phyloP scores from a whole-genome alignment of 2,888 invertebrate species.

The Lottia scabra region DNA sequence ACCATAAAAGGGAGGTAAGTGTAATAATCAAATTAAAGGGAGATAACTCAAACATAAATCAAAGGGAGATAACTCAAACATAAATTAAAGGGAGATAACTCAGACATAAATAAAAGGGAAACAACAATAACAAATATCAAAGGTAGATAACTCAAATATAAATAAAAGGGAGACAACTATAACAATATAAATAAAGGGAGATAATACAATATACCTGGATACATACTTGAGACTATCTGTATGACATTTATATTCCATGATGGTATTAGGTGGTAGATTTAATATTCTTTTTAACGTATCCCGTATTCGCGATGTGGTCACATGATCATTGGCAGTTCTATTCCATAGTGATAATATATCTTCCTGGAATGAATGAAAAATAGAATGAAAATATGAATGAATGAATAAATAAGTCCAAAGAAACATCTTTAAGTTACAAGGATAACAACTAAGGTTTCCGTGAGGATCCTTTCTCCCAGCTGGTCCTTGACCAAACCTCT shows the following conservation, averaged over 20 bases:
- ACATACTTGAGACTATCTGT: constrained; percentile 80
- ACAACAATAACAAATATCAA: not conserved
- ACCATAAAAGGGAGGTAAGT: too few species aligned
- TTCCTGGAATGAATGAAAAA: constrained; percentile 75
- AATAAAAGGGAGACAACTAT: too few species aligned
- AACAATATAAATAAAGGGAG: too few species aligned
- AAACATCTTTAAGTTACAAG: too few species aligned
- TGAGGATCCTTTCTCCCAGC: too few species aligned
- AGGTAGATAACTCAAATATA: too few species aligned
- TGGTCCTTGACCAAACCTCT: too few species aligned
- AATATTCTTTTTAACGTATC: constrained; percentile 95
- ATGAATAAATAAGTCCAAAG: too few species aligned
- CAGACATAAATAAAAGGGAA: not conserved
- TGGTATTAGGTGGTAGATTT: constrained; percentile 91
- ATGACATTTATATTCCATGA: constrained; percentile 88
- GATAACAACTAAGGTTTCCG: too few species aligned
- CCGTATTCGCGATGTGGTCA: constrained; percentile 89
- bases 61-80: not conserved
- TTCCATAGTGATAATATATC: constrained; percentile 98
- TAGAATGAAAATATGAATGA: not conserved
- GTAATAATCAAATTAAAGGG: too few species aligned
- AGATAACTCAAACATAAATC: not conserved
- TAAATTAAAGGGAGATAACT: too few species aligned
- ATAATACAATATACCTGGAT: too few species aligned
- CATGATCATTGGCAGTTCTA: constrained; percentile 90